Base-by-base conservation (phyloP, 2,113 vertebrate species). In the Lathamus discolor region DNA sequence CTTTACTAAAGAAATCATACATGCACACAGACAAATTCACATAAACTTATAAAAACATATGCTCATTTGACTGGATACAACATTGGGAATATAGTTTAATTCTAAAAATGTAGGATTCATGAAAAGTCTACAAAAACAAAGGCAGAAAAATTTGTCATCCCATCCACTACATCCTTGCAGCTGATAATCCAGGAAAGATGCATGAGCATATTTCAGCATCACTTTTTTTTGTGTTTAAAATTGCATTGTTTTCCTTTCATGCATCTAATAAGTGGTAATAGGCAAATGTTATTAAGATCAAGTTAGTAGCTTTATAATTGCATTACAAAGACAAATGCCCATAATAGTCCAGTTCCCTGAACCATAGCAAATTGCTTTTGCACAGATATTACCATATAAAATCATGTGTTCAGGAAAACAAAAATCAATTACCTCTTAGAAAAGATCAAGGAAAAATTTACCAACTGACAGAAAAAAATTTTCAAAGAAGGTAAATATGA, bases 261-360 rank as follows among this genome's bases (percentile, higher is more conserved):
- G 90, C 82, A 93, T 93, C 93, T 88, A 94, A 66, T 76, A 93
- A 80, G 76, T 51, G 35, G 52, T 79, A 95, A 95, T 41, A 95
- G 72, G 77, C 86, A 96, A 98, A 96, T 49, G 86, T 80, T 97
- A 95, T 90, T 96, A 96, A 94, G 92, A 97, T 94, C 95, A 98
- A 91, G 95, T 96, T 96, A 96, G 95, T 54, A 93, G 87, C 57
- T 96, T 91, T 92, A 41, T 95, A 97, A 96, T 90, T 94, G 68
- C 76, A 97, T 97, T 93, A 97, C 83, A 75, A 95, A 97, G 95
- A 97, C 89, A 95, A 96, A 98, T 97, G 92, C 29, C 54, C 48
- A 8, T 81, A 96, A 93, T 62, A 96, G 95, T 75, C 77, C 96
- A 95, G 88, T 88, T 91, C 79, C 49, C 55, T 94, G 94, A 96